phyloP scores from a whole-genome alignment of 2,113 vertebrate genomes.

The Indri indri region DNA sequence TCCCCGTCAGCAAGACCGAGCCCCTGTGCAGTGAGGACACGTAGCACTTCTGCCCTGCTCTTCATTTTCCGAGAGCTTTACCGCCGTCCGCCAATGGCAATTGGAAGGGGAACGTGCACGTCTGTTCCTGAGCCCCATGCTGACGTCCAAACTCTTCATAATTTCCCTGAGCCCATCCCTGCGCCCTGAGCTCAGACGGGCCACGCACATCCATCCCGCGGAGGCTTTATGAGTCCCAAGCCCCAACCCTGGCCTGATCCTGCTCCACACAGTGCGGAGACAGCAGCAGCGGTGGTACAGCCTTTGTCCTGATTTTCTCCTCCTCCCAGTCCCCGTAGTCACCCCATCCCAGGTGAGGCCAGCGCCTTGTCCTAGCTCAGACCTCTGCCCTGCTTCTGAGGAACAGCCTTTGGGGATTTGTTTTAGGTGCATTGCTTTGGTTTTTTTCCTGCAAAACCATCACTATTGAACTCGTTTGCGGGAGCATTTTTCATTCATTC shows the following conservation, averaged over 20 bases:
- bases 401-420: neutral
- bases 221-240: neutral
- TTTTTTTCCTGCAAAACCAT: neutral
- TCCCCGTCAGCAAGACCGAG: neutral
- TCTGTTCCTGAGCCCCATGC: neutral
- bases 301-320: neutral
- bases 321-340: neutral
- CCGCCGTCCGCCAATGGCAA: neutral
- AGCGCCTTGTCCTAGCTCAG: neutral
- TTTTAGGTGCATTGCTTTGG: neutral
- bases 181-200: neutral
- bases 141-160: neutral
- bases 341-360: neutral
- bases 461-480: neutral
- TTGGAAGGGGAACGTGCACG: neutral
- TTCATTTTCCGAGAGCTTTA: neutral
- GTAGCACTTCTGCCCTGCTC: neutral
- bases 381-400: neutral
- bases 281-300: neutral
- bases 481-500: conserved; percentile 54
- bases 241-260: neutral
- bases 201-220: neutral
- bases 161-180: neutral
- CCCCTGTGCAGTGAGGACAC: neutral
- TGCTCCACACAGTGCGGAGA: neutral